Conservation (phyloP, 2,797 vertebrate genomes). For the Syngnathus acus region DNA sequence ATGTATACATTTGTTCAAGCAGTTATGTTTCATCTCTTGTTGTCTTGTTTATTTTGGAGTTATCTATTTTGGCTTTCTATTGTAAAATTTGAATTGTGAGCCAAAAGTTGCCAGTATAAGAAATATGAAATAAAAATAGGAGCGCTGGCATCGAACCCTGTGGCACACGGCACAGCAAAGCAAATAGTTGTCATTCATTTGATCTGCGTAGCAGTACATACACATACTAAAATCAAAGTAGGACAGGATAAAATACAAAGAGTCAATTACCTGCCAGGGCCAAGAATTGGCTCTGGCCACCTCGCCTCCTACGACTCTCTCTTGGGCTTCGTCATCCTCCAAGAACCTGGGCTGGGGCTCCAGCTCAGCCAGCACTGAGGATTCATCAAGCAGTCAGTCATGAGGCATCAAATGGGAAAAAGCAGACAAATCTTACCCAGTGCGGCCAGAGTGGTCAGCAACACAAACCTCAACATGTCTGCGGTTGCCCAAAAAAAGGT, state of each 20-base stretch:
- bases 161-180: not conserved
- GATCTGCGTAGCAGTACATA: not conserved
- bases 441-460: slow-evolving; percentile 62
- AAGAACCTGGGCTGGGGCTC: slow-evolving; percentile 62
- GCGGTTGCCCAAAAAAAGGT: slow-evolving; percentile 27
- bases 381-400: not conserved
- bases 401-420: not conserved
- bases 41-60: not conserved
- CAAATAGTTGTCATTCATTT: not conserved
- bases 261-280: slow-evolving; percentile 71
- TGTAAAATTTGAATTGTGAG: not conserved
- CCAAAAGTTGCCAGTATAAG: no score
- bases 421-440: slow-evolving; percentile 53
- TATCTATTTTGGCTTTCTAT: not conserved
- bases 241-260: not conserved
- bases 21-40: not conserved
- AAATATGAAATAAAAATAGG: not conserved
- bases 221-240: not conserved
- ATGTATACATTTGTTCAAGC: not conserved
- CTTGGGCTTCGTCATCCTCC: slow-evolving; percentile 42
- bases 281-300: slow-evolving; percentile 64
- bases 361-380: slow-evolving; percentile 61
- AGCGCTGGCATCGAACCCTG: not conserved
- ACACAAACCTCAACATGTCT: slow-evolving; percentile 66
- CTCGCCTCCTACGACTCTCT: slow-evolving; percentile 66